Percentiles rank a stretch among this genome's conserved stretches.
Evolutionary conservation across 2,797 vertebrate genomes (phyloP).

Genomic region (Serranus cabrilla): DNA sequence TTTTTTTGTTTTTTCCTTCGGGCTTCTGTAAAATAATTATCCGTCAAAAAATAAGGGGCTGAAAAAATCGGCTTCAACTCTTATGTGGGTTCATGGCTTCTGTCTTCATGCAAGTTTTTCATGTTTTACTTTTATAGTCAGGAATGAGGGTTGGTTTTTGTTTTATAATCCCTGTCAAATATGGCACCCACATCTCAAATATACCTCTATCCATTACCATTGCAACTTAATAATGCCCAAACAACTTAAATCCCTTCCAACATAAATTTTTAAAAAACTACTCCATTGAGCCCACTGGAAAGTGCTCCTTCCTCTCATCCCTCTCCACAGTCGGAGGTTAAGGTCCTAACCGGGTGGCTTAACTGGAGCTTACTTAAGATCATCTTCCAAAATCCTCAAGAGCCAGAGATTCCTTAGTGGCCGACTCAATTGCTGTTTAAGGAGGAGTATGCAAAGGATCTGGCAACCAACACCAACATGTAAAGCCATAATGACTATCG

Average conservation of each 20-base stretch:
- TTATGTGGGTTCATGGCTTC: too few species aligned
- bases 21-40: too few species aligned
- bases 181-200: neutral
- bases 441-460: conserved; percentile 37
- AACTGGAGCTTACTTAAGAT: conserved; percentile 35
- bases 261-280: neutral
- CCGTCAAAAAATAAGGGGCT: neutral
- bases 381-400: conserved; percentile 40
- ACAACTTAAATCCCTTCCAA: neutral
- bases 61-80: neutral
- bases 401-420: conserved; percentile 10
- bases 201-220: neutral
- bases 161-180: neutral
- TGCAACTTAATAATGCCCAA: neutral
- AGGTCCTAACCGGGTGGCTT: conserved; percentile 13
- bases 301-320: neutral
- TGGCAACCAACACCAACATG: conserved; percentile 48
- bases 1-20: too few species aligned
- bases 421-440: conserved; percentile 3
- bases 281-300: neutral
- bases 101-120: neutral
- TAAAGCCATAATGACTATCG: conserved; percentile 63
- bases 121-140: neutral
- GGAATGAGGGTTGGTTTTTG: neutral
- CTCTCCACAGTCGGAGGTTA: conserved; percentile 1